Conservation (phyloP, 2,113 vertebrate species). For the Choloepus hoffmanni region DNA sequence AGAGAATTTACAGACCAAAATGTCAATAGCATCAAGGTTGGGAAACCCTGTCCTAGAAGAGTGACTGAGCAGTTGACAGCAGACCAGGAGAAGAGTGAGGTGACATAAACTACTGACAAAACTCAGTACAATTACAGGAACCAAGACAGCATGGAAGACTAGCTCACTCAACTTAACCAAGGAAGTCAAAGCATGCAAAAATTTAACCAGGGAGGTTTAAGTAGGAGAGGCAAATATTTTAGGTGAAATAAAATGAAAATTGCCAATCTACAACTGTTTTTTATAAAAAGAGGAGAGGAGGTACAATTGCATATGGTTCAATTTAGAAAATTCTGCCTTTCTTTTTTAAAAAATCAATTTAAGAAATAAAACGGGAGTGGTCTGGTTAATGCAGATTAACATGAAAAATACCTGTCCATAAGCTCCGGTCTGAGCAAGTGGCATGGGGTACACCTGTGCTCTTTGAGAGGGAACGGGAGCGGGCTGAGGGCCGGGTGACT, state of each 20-base stretch:
- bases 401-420: neutral
- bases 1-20: neutral
- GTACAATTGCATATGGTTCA: neutral
- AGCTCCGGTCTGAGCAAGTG: neutral
- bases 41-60: neutral
- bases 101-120: neutral
- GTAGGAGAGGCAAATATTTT: conserved; percentile 28
- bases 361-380: neutral
- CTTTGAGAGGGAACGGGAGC: neutral
- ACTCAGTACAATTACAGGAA: neutral
- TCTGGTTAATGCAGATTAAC: conserved; percentile 20
- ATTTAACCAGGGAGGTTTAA: conserved; percentile 32
- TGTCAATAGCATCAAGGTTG: neutral
- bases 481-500: no score
- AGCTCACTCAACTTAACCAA: neutral
- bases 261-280: neutral
- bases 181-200: neutral
- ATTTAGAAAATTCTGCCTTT: neutral
- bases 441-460: neutral
- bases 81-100: neutral
- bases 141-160: neutral
- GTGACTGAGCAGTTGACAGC: neutral
- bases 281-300: neutral
- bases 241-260: neutral
- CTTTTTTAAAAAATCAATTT: conserved; percentile 12